phyloP scores from a whole-genome alignment of 2,113 vertebrate species.

The Ictidomys tridecemlineatus region DNA sequence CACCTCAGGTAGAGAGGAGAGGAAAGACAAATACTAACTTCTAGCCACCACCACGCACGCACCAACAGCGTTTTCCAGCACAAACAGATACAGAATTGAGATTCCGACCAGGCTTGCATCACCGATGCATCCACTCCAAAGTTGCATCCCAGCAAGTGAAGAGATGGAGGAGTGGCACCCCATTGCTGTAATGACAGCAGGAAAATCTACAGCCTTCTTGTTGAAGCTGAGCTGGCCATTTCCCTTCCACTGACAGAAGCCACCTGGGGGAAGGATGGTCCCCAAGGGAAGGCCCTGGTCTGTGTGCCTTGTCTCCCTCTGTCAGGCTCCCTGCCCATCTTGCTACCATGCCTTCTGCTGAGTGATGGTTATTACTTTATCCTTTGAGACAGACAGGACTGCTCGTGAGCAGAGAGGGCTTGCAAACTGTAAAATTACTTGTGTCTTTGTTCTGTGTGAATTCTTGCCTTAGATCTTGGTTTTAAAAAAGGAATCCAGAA shows the following conservation, averaged over 20 bases:
- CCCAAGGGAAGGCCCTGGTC: background rate
- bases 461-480: conserved; percentile 52
- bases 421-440: background rate
- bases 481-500: conserved; percentile 36
- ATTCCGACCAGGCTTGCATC: background rate
- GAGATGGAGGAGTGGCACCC: background rate
- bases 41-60: background rate
- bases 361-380: conserved; percentile 42
- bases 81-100: background rate
- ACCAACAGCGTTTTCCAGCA: background rate
- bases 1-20: conserved; percentile 19
- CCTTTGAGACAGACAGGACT: background rate
- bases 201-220: conserved; percentile 39
- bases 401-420: background rate
- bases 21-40: background rate
- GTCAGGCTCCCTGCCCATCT: background rate
- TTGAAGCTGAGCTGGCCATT: background rate
- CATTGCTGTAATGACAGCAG: background rate
- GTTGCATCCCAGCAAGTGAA: background rate
- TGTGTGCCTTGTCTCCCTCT: background rate
- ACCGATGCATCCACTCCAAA: background rate
- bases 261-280: conserved; percentile 30
- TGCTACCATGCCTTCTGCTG: conserved; percentile 27
- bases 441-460: conserved; percentile 36
- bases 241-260: conserved; percentile 22